Base-by-base conservation (phyloP, 2,888 invertebrate species). In the Pristionchus exspectatus region DNA sequence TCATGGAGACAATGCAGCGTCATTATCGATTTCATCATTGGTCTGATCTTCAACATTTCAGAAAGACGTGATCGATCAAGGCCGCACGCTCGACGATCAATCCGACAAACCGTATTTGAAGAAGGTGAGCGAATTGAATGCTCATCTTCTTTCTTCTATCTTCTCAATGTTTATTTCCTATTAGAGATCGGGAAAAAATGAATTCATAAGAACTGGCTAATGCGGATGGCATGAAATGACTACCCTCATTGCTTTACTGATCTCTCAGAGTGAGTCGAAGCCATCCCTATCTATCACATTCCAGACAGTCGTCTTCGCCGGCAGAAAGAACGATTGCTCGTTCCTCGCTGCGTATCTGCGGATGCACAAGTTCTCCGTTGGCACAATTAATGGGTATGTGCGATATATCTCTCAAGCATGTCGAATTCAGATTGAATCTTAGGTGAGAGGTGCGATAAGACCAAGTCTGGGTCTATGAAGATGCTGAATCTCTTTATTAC, bases 321-420 rank as follows among this genome's bases (percentile, higher is more conserved):
- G 27, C 4, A 10, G 16, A 24, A 56, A 59, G 16, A 1, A 18
- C 12, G 2, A 4, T 1, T 74, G 81, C 30, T 83, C 81, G 24
- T 69, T 54, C 4, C 63, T 89, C n/a, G 27, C 33, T 0, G 81
- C 38, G 4, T 83, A 89, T n/a, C 89, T 89, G 12, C 2, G 16
- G 24, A 5, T 16, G 27, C 30, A 66, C 33, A 83, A 83, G n/a
- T 89, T 83, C 83, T 63, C 81, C 10, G 89, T 83, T 12, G 89
- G 83, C 63, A 10, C 81, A 0, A 16, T 89, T 21, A 89, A 81
- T 30, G 81, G 89, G 89, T 89, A 21, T 9, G 81, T 27, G 10
- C n/a, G n/a, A n/a, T 59, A 4, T 59, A 18, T 59, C 18, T 59
- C n/a, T n/a, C n/a, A n/a, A n/a, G n/a, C n/a, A n/a, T n/a, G n/a